Evolutionary conservation across 2,888 invertebrate genomes (phyloP), one percentile per base, ranked within the genome.

Genomic region (Uloborus plumipes): DNA sequence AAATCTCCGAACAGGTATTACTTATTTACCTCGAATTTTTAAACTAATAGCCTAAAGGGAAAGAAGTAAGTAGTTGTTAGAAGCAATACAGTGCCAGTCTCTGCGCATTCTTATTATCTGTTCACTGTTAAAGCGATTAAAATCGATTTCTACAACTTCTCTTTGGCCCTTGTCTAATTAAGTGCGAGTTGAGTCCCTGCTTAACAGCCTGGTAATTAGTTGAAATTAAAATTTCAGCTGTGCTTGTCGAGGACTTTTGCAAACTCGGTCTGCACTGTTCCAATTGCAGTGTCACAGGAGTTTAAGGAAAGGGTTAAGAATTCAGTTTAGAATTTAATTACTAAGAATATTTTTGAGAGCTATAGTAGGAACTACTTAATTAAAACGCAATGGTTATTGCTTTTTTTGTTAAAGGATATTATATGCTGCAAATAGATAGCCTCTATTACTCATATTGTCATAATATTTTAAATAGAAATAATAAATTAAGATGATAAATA

Each of bases 1-100:
- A 62, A 76, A 76, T 76, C 62, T 71, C 20, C n/a, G 53, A 47
- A 11, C 49, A 15, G 15, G 49, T 50, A 64, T 58, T 71, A 71
- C 67, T 71, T 70, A 78, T 78, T 78, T 78, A 62, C 62, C 49
- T 78, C 49, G 62, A 55, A 77, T 77, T 62, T 77, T 77, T 70
- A 62, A 55, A 49, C 55, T 65, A 71, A 78, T 78, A 64, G 64
- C 62, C 69, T 59, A 39, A 20, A 13, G 55, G 65, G 73, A 51
- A 55, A 65, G 39, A 47, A 65, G n/a, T n/a, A 55, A 55, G n/a
- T 55, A 20, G 55, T 55, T 55, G 55, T 55, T 55, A 13, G 16
- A 18, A 55, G 55, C 55, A 18, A 55, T 18, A 55, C 18, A 55
- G 55, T 14, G 16, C 39, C 3, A 39, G 39, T 39, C 39, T 39